phyloP scores from a whole-genome alignment of 2,888 invertebrate species.

The Orchesellides sinensis region DNA sequence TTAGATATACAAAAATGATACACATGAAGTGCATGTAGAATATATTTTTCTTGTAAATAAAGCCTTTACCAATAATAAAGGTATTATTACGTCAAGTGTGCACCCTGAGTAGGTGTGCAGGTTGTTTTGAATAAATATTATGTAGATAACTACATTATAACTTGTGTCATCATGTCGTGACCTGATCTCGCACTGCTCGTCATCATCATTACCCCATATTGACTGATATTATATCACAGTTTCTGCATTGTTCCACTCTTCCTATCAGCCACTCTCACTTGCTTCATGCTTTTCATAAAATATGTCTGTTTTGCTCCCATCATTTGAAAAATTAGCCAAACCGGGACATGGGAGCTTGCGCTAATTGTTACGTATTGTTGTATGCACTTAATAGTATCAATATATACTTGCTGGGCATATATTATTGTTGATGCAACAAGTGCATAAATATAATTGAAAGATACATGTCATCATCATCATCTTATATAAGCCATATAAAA shows the following conservation, averaged over 20 bases:
- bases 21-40: constrained; percentile 1
- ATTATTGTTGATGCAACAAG: constrained; percentile 39
- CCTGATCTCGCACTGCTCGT: constrained; percentile 54
- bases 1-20: not conserved
- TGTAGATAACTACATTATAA: not conserved
- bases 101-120: not conserved
- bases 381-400: not conserved
- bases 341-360: constrained; percentile 31
- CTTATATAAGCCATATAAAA: not conserved
- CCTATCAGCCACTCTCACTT: no score
- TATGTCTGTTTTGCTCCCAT: not conserved
- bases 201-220: constrained; percentile 57
- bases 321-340: constrained; percentile 31
- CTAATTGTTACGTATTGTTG: constrained; percentile 7
- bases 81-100: not conserved
- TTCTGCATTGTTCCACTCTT: constrained; percentile 41
- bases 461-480: constrained; percentile 29
- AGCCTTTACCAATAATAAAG: not conserved
- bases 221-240: constrained; percentile 53
- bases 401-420: not conserved
- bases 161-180: constrained; percentile 63
- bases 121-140: constrained; percentile 5
- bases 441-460: constrained; percentile 31
- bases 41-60: not conserved
- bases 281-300: constrained; percentile 28